phyloP scores from a whole-genome alignment of 2,113 vertebrate species.

The Microtus montanus region DNA sequence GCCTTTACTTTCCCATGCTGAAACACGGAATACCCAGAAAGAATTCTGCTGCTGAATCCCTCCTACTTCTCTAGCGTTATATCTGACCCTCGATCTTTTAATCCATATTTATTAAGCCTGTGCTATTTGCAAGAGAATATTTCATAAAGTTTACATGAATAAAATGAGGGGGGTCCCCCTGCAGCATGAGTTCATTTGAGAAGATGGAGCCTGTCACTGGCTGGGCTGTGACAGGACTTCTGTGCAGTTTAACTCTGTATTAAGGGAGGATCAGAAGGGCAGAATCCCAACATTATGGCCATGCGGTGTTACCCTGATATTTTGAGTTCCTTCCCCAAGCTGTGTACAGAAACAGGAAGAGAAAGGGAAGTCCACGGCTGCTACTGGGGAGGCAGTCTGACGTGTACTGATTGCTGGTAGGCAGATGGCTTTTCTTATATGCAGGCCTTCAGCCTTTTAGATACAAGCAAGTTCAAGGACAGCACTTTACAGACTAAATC shows the following conservation, averaged over 20 bases:
- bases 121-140: neutral
- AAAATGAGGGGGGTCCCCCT: neutral
- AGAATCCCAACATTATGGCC: conserved; percentile 3
- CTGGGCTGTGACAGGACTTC: neutral
- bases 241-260: neutral
- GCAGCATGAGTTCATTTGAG: neutral
- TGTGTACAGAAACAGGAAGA: neutral
- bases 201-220: neutral
- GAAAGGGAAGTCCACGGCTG: neutral
- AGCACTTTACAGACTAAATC: neutral
- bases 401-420: neutral
- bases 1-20: neutral
- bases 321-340: neutral
- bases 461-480: neutral
- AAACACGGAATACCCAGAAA: neutral
- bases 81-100: neutral
- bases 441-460: neutral
- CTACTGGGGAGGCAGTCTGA: neutral
- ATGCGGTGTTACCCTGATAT: neutral
- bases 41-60: neutral
- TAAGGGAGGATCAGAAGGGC: neutral
- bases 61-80: neutral
- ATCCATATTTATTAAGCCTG: neutral
- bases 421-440: neutral
- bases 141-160: conserved; percentile 32